Evolutionary conservation across 2,888 invertebrate species (phyloP).

Genomic region (Fragum sueziense): DNA sequence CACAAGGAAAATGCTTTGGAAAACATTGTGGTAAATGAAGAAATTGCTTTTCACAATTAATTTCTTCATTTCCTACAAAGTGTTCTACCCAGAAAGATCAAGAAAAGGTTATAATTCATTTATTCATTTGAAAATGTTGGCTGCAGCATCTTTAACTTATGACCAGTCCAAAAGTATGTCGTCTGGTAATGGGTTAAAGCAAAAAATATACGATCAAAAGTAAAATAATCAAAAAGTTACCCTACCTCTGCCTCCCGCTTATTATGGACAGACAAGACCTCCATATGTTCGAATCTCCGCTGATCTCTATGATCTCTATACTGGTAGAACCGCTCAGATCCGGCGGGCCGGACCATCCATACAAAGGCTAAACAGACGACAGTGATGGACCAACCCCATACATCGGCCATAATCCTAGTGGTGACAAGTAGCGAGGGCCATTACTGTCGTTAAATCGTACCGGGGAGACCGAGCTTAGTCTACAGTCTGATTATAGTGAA

Average conservation of each 20-base stretch:
- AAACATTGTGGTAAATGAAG: no score
- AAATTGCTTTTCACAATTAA: no score
- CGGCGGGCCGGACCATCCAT: constrained; percentile 16
- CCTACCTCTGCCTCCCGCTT: constrained; percentile 73
- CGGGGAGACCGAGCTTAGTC: background rate
- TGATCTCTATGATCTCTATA: constrained; percentile 74
- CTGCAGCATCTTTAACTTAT: no score
- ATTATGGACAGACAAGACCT: constrained; percentile 67
- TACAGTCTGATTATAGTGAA: background rate
- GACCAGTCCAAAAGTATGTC: no score
- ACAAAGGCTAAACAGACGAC: constrained; percentile 11
- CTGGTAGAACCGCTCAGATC: constrained; percentile 72
- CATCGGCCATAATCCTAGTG: constrained; percentile 35
- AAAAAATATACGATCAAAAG: background rate
- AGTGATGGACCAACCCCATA: constrained; percentile 28
- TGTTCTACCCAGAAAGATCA: no score
- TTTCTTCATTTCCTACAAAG: no score
- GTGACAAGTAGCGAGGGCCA: background rate
- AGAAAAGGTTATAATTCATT: no score
- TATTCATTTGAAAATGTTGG: no score
- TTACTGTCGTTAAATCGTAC: background rate
- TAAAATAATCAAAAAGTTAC: background rate
- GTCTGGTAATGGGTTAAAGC: no score
- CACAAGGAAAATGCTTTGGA: no score
- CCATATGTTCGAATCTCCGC: constrained; percentile 58